phyloP scores from a whole-genome alignment of 2,113 vertebrate species.

The Sturnus vulgaris region DNA sequence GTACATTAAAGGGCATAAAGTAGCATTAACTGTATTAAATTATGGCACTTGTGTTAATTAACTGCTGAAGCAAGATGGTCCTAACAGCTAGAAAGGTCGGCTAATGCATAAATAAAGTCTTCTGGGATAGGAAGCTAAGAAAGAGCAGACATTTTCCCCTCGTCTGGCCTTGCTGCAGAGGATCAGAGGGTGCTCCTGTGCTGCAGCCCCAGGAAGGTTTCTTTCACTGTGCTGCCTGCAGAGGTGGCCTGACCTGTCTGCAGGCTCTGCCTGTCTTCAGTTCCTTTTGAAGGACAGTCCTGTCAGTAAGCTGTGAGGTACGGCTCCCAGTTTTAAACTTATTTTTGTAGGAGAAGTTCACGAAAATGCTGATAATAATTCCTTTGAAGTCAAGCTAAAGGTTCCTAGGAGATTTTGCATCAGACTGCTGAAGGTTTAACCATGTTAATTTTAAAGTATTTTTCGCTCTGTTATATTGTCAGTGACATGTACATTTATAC shows the following conservation, averaged over 20 bases:
- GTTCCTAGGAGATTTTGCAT: slow-evolving; percentile 22
- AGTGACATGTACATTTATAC: neutral
- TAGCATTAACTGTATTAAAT: slow-evolving; percentile 84
- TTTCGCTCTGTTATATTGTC: neutral
- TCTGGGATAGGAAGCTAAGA: slow-evolving; percentile 23
- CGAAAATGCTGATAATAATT: neutral
- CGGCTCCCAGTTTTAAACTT: neutral
- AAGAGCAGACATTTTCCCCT: slow-evolving; percentile 14
- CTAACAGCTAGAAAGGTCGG: slow-evolving; percentile 77
- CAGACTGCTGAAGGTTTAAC: neutral
- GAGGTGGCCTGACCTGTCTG: neutral
- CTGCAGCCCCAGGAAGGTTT: neutral
- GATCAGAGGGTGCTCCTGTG: neutral
- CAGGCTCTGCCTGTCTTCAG: neutral
- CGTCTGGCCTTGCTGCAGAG: neutral
- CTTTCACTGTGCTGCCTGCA: neutral
- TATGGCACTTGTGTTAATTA: slow-evolving; percentile 86
- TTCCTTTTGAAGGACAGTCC: neutral
- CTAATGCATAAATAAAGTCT: slow-evolving; percentile 74
- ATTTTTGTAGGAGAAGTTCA: neutral
- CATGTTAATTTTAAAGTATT: neutral
- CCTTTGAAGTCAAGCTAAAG: slow-evolving; percentile 23
- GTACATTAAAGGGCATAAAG: slow-evolving; percentile 81
- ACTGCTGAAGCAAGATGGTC: slow-evolving; percentile 80
- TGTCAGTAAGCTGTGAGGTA: neutral